phyloP scores from a whole-genome alignment of 2,113 vertebrate genomes.

The Spermophilus dauricus region DNA sequence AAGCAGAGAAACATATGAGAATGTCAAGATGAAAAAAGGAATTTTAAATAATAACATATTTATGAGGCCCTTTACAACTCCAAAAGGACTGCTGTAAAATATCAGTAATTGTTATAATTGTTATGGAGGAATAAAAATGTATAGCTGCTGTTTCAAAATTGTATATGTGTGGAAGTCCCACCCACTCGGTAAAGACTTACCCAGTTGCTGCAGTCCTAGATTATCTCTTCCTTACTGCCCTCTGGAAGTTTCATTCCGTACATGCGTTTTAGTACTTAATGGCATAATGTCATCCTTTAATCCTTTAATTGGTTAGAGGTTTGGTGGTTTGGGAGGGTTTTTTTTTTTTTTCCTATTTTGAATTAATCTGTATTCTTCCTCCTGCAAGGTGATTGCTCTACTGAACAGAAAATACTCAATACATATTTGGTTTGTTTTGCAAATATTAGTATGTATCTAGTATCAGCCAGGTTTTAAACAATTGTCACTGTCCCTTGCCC shows the following conservation, averaged over 20 bases:
- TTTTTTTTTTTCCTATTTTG: slow-evolving; percentile 37
- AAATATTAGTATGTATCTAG: not conserved
- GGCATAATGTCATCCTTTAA: not conserved
- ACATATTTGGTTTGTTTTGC: not conserved
- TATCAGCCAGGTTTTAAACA: not conserved
- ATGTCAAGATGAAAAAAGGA: slow-evolving; percentile 67
- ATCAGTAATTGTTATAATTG: slow-evolving; percentile 46
- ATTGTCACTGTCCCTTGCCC: not conserved
- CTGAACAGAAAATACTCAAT: not conserved
- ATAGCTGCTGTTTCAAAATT: not conserved
- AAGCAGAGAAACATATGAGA: slow-evolving; percentile 76
- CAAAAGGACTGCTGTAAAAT: slow-evolving; percentile 47
- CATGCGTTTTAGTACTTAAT: not conserved
- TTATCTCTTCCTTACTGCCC: not conserved
- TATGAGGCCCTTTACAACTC: slow-evolving; percentile 43
- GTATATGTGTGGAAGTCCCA: not conserved
- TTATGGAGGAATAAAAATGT: not conserved
- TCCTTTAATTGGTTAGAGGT: not conserved
- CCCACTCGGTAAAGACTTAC: not conserved
- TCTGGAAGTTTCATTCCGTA: not conserved
- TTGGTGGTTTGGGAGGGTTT: not conserved
- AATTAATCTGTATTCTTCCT: not conserved
- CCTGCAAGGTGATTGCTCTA: not conserved
- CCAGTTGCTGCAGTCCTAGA: not conserved
- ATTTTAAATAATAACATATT: slow-evolving; percentile 83